Conservation (phyloP, 2,113 vertebrate species). For the Pagrus major region DNA sequence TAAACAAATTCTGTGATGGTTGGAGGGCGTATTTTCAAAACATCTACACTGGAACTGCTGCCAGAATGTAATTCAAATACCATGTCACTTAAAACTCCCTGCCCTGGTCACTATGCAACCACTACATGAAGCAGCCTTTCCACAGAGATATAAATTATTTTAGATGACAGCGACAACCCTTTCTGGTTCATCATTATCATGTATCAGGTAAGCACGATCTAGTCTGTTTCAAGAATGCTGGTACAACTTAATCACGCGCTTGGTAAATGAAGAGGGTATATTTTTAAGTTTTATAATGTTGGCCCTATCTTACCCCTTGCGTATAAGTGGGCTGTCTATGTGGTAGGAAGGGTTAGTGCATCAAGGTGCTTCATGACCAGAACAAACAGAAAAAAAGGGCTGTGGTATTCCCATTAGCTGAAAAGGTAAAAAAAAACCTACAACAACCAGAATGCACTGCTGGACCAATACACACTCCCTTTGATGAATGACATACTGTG, state of each 20-base stretch:
- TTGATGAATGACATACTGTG: too few species aligned
- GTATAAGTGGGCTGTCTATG: too few species aligned
- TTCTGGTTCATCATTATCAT: slow-evolving; percentile 12
- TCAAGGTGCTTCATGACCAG: too few species aligned
- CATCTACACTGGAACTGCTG: slow-evolving; percentile 7
- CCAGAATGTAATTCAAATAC: slow-evolving; percentile 41
- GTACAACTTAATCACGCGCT: neutral
- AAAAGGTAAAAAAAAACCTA: too few species aligned
- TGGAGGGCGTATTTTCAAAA: slow-evolving; percentile 24
- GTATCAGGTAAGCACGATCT: neutral
- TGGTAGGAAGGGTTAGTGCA: too few species aligned
- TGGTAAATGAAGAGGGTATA: neutral
- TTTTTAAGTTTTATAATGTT: neutral
- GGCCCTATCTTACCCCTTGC: neutral
- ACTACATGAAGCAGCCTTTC: slow-evolving; percentile 22
- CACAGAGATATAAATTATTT: slow-evolving; percentile 9
- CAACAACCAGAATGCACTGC: too few species aligned
- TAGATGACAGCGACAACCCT: slow-evolving; percentile 4
- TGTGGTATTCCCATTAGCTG: too few species aligned
- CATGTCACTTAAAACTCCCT: slow-evolving; percentile 37
- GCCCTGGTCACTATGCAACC: slow-evolving; percentile 16
- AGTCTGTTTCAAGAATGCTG: neutral
- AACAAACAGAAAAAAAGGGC: too few species aligned
- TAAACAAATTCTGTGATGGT: slow-evolving; percentile 26
- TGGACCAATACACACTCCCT: too few species aligned